Evolutionary conservation across 2,113 vertebrate species (phyloP), one percentile per base, ranked within the genome.

Genomic region (Corynorhinus townsendii): DNA sequence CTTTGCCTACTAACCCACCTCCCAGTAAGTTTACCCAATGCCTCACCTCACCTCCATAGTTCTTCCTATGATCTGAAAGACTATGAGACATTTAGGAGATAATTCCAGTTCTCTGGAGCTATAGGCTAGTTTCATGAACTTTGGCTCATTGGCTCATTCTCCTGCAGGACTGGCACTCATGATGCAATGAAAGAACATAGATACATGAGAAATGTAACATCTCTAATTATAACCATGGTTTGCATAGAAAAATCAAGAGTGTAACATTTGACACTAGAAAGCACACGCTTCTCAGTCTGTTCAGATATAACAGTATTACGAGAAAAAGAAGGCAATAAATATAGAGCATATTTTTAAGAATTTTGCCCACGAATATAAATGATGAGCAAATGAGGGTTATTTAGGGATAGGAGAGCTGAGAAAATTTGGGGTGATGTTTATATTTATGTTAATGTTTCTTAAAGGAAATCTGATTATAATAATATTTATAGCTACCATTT

Each of bases 311-410:
- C 24, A 77, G 5, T 49, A 71, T 62, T 90, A 90, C 54, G 24
- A 93, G 72, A 93, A 93, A 95, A 35, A 52, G 15, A 45, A 80
- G 47, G 28, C 33, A 73, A 54, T 86, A 94, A 79, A 89, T 47
- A 87, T 35, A 93, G 33, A 95, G 24, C 10, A 30, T 28, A 66
- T 64, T 94, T 95, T 68, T 7, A 95, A 90, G 76, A 90, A 90
- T 73, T 92, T 68, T 92, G 68, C 40, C n/a, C 16, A 59, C 33
- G 28, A 85, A 90, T 30, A 52, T 47, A 95, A 94, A 66, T 71
- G 35, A 87, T 66, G 38, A 56, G 26, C 33, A 85, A 87, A 49
- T 38, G 83, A 76, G 14, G 4, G 30, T 64, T 89, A 75, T 66
- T 92, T 68, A 73, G 24, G 35, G 40, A 64, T 17, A 93, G 33